Evolutionary conservation across 1,140 invertebrate species (phyloP).

Genomic region (Drosophila insularis): DNA sequence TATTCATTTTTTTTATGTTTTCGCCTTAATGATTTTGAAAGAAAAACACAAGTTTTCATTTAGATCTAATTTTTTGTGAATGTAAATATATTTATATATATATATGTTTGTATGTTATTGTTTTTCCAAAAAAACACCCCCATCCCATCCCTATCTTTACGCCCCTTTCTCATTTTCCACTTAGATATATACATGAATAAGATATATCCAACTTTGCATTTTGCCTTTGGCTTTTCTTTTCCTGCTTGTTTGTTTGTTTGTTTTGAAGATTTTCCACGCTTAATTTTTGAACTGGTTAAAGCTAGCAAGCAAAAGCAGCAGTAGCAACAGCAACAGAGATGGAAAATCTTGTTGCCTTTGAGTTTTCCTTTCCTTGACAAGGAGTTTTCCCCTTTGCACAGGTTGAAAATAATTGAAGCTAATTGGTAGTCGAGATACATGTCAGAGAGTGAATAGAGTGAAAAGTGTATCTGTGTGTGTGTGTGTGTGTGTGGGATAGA

Average conservation of each 20-base stretch:
- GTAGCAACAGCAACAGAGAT: neutral
- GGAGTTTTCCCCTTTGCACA: slow-evolving; percentile 3
- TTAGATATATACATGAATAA: neutral
- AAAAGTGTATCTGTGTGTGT: neutral
- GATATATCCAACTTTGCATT: slow-evolving; percentile 5
- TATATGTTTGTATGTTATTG: slow-evolving; percentile 1
- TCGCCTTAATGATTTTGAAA: slow-evolving; percentile 34
- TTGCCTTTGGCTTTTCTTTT: slow-evolving; percentile 5
- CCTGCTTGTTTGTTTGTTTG: slow-evolving; percentile 30
- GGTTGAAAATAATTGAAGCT: slow-evolving; percentile 6
- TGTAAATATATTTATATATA: neutral
- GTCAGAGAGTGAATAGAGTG: neutral
- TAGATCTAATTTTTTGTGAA: slow-evolving; percentile 7
- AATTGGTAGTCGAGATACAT: neutral
- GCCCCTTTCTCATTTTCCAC: neutral
- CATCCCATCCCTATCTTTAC: neutral
- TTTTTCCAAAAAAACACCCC: neutral
- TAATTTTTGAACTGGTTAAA: slow-evolving; percentile 36
- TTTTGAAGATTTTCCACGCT: slow-evolving; percentile 35
- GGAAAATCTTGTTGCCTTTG: slow-evolving; percentile 5
- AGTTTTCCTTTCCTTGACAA: neutral
- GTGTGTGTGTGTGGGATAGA: neutral
- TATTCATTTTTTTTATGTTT: slow-evolving; percentile 8
- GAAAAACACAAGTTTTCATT: slow-evolving; percentile 31
- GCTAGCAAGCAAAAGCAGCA: neutral